Evolutionary conservation across 2,113 vertebrate species (phyloP).

Genomic region (Brachyistius frenatus): DNA sequence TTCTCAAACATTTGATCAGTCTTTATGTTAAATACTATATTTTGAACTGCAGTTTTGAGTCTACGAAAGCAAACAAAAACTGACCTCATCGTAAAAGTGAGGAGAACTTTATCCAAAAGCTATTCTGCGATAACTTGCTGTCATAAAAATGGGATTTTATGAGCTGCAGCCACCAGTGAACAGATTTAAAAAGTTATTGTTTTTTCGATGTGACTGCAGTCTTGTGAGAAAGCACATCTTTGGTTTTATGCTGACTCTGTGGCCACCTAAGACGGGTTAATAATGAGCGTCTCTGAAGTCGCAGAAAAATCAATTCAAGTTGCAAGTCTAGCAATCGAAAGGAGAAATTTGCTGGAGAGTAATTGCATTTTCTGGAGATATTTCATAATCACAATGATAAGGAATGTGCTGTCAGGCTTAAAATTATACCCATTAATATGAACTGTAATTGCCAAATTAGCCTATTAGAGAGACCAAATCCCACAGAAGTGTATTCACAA

Average conservation of each 20-base stretch:
- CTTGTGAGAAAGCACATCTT: conserved; percentile 10
- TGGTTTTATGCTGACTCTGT: conserved; percentile 19
- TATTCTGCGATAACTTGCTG: background rate
- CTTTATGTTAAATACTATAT: too few species aligned
- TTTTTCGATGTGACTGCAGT: conserved; percentile 19
- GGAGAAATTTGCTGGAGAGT: conserved; percentile 42
- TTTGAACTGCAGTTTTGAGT: too few species aligned
- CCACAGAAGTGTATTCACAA: conserved; percentile 27
- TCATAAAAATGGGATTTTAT: background rate
- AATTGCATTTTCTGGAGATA: conserved; percentile 56
- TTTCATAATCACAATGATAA: conserved; percentile 44
- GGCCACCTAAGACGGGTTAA: conserved; percentile 29
- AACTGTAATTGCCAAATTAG: conserved; percentile 62
- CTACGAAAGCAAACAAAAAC: too few species aligned
- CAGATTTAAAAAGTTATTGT: background rate
- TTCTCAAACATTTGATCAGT: too few species aligned
- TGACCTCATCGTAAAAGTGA: background rate
- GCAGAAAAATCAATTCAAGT: conserved; percentile 30
- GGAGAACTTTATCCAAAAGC: background rate
- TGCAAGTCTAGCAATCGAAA: conserved; percentile 27
- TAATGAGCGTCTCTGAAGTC: conserved; percentile 38
- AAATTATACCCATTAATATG: conserved; percentile 59
- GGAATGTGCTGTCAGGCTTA: conserved; percentile 49
- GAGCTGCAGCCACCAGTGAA: background rate
- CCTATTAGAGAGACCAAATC: conserved; percentile 49